phyloP scores from a whole-genome alignment of 2,113 vertebrate species.

The Athene noctua region DNA sequence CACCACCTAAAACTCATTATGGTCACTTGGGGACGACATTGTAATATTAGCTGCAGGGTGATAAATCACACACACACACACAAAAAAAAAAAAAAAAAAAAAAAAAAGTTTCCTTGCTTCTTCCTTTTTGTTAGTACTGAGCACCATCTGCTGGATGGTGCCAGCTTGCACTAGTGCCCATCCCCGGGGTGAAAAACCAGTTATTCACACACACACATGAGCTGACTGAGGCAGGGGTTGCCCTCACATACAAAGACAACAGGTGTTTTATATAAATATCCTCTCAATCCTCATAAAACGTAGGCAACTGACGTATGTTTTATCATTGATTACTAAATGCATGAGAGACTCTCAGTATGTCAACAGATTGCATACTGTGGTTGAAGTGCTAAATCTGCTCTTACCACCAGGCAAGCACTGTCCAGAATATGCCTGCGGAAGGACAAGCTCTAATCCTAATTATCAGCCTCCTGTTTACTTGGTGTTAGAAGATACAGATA shows the following conservation, averaged over 20 bases:
- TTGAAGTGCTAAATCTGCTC: not conserved
- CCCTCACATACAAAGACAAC: not conserved
- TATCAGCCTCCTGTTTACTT: not conserved
- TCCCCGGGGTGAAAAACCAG: not conserved
- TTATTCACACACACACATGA: not conserved
- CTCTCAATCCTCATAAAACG: not conserved
- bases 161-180: not conserved
- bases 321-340: not conserved
- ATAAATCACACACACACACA: not conserved
- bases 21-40: not conserved
- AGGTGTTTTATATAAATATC: not conserved
- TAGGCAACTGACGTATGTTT: not conserved
- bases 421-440: not conserved
- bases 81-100: not conserved
- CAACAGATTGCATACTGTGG: not conserved
- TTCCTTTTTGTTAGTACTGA: not conserved
- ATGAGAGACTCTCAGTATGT: accelerated
- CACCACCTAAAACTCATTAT: not conserved
- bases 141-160: conserved; percentile 58
- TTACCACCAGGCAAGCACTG: not conserved
- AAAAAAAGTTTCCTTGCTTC: not conserved
- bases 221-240: not conserved
- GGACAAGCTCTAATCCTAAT: not conserved
- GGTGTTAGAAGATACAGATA: not conserved
- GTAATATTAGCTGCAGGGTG: not conserved